A percentile compares a stretch with the other conserved stretches of the same genome.
These are phyloP conservation scores for Carabus problematicus DNA, from an alignment of 2,888 invertebrate species.

Conservation along the genomic window DNA sequence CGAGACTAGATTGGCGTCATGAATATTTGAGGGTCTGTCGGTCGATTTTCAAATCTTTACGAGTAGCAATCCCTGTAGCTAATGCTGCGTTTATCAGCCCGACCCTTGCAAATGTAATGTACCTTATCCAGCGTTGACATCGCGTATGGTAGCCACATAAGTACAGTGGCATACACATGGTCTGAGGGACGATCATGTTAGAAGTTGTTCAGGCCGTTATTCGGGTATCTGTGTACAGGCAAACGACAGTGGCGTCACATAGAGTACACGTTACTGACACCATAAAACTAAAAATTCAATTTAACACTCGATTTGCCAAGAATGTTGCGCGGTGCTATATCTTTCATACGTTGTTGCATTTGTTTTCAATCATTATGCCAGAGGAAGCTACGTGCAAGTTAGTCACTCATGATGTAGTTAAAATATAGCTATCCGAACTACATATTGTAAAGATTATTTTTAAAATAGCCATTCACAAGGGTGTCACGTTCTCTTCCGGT, in stretches of 20 bases:
- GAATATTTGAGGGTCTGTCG: slow-evolving; percentile 15
- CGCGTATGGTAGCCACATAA: too few relatives aligned
- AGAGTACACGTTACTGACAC: background rate
- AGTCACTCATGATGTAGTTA: too few relatives aligned
- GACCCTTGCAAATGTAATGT: too few relatives aligned
- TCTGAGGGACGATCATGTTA: background rate
- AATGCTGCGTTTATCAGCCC: slow-evolving; percentile 1
- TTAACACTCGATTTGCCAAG: slow-evolving; percentile 17
- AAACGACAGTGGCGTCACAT: background rate
- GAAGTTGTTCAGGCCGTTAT: background rate
- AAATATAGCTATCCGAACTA: too few relatives aligned
- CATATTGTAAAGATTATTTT: too few relatives aligned
- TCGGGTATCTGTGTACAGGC: background rate
- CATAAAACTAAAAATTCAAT: slow-evolving; percentile 3
- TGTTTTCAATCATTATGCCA: too few relatives aligned
- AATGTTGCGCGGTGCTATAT: slow-evolving; percentile 5
- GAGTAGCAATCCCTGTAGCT: slow-evolving; percentile 9
- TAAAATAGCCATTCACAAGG: too few relatives aligned
- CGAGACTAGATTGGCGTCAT: slow-evolving; percentile 14
- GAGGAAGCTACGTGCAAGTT: too few relatives aligned
- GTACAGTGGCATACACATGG: too few relatives aligned
- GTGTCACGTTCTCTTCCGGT: too few relatives aligned
- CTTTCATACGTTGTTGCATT: too few relatives aligned
- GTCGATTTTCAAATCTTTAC: slow-evolving; percentile 19
- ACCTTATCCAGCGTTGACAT: too few relatives aligned